These are phyloP conservation scores for Rhynchotus rufescens DNA, from an alignment of 2,797 vertebrate genomes.

Conservation along the genomic window DNA sequence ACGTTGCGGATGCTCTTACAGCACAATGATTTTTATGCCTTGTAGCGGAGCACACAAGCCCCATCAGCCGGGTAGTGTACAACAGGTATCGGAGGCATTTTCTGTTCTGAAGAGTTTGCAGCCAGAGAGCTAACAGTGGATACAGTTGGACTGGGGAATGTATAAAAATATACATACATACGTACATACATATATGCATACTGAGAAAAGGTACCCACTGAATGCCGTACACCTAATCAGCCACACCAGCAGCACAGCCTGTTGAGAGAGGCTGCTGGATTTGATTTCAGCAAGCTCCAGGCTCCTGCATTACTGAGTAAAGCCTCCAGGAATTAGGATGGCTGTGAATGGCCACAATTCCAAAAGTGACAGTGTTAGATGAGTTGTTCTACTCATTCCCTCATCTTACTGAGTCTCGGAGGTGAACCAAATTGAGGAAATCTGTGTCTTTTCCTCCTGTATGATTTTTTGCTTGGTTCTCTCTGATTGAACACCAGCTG, in stretches of 20 bases:
- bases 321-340: background rate
- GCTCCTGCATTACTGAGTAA: background rate
- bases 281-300: background rate
- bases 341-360: background rate
- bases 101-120: conserved; percentile 10
- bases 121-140: conserved; percentile 3
- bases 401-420: background rate
- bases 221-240: background rate
- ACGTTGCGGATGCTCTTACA: background rate
- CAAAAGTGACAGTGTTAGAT: background rate
- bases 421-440: background rate
- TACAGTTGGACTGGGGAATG: conserved; percentile 4
- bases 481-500: background rate
- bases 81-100: background rate
- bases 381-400: background rate
- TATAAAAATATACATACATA: background rate
- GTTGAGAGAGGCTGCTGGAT: background rate
- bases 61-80: background rate
- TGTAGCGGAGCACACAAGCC: background rate
- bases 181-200: background rate
- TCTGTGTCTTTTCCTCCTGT: background rate
- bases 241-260: background rate
- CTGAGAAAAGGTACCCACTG: background rate
- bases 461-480: background rate
- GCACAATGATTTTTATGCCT: background rate